Evolutionary conservation across 2,888 invertebrate genomes (phyloP), one percentile per base, ranked within the genome.

Genomic region (Xanthia togata): DNA sequence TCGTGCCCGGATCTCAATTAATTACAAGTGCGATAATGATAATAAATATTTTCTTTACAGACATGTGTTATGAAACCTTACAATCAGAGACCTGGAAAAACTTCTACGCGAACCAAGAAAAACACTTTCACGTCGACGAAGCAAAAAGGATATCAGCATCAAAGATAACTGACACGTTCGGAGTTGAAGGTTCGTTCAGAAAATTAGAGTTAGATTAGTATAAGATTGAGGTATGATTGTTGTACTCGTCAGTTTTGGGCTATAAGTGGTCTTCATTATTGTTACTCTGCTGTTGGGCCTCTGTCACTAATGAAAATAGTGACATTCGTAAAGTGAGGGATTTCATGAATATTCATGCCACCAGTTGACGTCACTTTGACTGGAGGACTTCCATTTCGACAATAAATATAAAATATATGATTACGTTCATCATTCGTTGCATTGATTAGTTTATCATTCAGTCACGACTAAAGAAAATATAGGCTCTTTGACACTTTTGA

Each of bases 151-250:
- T 44, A 35, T 55, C 69, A 0, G 64, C 82, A 0, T 78, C 80
- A 2, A 81, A 86, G 44, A 78, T 84, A 0, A 70, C 82, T 12
- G 89, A 89, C 23, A 23, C 74, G 2, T 90, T 88, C 35, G 90
- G 91, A 1, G 75, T 88, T 0, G 83, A 89, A 26, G 92, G 92
- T 0, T 89, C 90, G 57, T 92, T 92, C 67, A 90, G 88, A 73
- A 89, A 88, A 68, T 70, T 92, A 26, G 81, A 88, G 8, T 68
- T 91, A 63, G 91, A 87, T 76, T 86, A 87, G 57, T 44, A 0
- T 63, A 55, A 50, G 38, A 23, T n/a, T 38, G n/a, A 23, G 80
- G 44, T 60, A 44, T 72, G n/a, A n/a, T n/a, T n/a, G n/a, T n/a
- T n/a, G 41, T 23, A 71, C 31, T 31, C 23, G 23, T 20, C 23